A percentile compares a stretch with the other conserved stretches of the same genome.
phyloP scores from a whole-genome alignment of 2,113 vertebrate genomes.

The Pteronura brasiliensis region DNA sequence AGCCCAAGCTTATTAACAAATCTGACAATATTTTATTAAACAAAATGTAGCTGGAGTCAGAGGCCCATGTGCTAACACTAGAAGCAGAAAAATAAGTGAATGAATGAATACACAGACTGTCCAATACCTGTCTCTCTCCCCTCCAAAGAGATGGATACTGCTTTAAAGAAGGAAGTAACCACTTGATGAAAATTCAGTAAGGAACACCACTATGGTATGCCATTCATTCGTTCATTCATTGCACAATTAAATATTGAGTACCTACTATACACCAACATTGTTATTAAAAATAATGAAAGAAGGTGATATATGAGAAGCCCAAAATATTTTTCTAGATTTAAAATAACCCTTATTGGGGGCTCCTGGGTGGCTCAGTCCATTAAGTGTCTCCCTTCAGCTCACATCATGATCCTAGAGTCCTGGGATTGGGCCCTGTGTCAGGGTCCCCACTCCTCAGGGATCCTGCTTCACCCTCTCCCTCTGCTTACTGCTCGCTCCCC shows the following conservation, averaged over 20 bases:
- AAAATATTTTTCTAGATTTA: not conserved
- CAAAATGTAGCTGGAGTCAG: not conserved
- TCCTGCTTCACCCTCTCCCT: not conserved
- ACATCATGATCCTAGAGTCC: not conserved
- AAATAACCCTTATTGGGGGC: not conserved
- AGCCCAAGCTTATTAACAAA: conserved; percentile 11
- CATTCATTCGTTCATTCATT: not conserved
- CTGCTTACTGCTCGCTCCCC: not conserved
- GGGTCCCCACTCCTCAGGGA: not conserved
- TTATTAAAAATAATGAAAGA: not conserved
- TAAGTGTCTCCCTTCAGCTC: not conserved
- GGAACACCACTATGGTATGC: not conserved
- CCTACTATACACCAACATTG: not conserved
- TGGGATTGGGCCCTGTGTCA: not conserved
- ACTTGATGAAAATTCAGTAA: not conserved
- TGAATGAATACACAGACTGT: not conserved
- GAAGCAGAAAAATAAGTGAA: not conserved
- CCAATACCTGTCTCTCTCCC: not conserved
- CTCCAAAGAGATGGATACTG: not conserved
- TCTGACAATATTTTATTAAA: conserved; percentile 6
- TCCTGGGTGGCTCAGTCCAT: not conserved
- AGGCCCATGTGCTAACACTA: not conserved
- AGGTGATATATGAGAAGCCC: not conserved
- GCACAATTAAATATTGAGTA: not conserved
- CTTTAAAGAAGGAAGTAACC: not conserved